Percentiles rank a stretch among this genome's conserved stretches.
phyloP scores from a whole-genome alignment of 2,113 vertebrate species.

The Chauna torquata region DNA sequence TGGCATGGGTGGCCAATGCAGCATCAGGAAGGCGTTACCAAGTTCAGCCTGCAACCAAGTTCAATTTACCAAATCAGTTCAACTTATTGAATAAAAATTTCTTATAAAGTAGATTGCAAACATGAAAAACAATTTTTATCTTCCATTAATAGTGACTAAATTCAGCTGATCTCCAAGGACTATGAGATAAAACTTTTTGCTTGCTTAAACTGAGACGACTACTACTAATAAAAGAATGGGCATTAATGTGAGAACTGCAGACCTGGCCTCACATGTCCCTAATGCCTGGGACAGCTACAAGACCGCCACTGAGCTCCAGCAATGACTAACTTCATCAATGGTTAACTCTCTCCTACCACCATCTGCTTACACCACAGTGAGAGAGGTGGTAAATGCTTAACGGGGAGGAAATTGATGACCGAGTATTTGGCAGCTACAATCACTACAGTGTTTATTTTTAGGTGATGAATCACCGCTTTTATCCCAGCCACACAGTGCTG shows the following conservation, averaged over 20 bases:
- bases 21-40: background rate
- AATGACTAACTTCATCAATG: background rate
- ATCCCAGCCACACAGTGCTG: background rate
- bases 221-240: background rate
- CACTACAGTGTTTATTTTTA: conserved; percentile 21
- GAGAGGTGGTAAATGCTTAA: conserved; percentile 33
- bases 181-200: background rate
- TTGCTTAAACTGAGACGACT: background rate
- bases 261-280: background rate
- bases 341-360: background rate
- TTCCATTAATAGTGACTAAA: background rate
- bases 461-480: conserved; percentile 35
- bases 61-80: rapidly evolving
- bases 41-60: background rate
- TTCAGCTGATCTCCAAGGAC: background rate
- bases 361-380: conserved; percentile 4
- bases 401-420: background rate
- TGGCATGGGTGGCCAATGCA: background rate
- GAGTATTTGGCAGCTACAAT: conserved; percentile 29
- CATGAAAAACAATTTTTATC: background rate
- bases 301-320: background rate
- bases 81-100: background rate
- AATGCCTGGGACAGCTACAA: background rate
- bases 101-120: background rate
- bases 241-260: background rate